Evolutionary conservation across 2,797 vertebrate species (phyloP), one percentile per base, ranked within the genome.

Genomic region (Typhlichthys eigenmanni): DNA sequence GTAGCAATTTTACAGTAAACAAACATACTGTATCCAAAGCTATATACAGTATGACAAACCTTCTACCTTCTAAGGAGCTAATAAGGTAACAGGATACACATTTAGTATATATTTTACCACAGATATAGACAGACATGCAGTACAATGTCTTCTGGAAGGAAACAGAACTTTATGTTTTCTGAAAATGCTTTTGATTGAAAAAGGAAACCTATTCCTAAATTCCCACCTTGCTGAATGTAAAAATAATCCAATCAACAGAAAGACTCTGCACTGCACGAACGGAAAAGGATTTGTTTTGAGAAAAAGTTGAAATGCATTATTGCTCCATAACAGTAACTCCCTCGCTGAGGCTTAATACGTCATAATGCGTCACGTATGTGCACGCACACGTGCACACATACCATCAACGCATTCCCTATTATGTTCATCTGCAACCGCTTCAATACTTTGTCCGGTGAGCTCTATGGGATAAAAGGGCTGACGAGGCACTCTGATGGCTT

Each of bases 221-320:
- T 48, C 47, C 13, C 47, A 11, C n/a, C 12, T 48, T 14, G n/a
- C n/a, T 11, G 12, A 4, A 14, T 6, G 13, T 6, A 11, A 48
- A 48, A n/a, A 48, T 48, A 48, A 48, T 43, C 38, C 38, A 48
- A 14, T 48, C 6, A 48, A 48, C 12, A 48, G 47, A 48, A 14
- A 48, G 10, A 9, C 9, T 6, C 34, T 8, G 38, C 38, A 38
- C 38, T 38, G 38, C 38, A 6, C 38, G 8, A 38, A 38, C 38
- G 8, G 83, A 85, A 47, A 47, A 79, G 81, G 83, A 85, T 83
- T 80, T 76, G 58, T 76, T 80, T 83, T 80, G 60, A 85, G 70
- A 79, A 71, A 84, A 68, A 69, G 57, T 69, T 69, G 62, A 68
- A 47, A 68, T 66, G 66, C 61, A 72, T 76, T 78, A 64, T 75